Conservation (phyloP, 2,113 vertebrate genomes). For the Crotophaga sulcirostris region DNA sequence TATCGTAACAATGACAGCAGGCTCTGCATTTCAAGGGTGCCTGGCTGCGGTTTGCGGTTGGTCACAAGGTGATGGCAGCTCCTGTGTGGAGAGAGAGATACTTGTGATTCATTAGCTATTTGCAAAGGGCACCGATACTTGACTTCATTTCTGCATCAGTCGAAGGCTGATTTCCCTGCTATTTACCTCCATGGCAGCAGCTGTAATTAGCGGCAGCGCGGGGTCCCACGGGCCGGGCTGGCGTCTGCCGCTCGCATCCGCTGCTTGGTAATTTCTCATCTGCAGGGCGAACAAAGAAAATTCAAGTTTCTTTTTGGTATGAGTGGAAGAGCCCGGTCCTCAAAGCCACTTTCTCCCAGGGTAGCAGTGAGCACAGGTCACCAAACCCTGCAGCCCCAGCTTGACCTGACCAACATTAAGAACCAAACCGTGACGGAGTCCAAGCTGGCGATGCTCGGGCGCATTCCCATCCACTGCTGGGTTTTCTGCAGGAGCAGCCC, state of each 20-base stretch:
- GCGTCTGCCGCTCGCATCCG: background rate
- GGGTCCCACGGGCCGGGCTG: background rate
- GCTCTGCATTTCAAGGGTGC: fast-evolving
- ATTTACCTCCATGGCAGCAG: background rate
- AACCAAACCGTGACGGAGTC: fast-evolving
- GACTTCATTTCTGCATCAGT: background rate
- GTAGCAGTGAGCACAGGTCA: background rate
- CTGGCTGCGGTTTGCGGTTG: background rate
- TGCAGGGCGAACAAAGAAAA: background rate
- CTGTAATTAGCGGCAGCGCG: background rate
- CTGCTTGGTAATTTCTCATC: background rate
- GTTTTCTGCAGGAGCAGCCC: background rate
- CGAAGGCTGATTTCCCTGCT: background rate
- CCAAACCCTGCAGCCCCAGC: background rate
- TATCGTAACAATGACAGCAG: fast-evolving
- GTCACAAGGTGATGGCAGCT: background rate
- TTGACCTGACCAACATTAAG: fast-evolving
- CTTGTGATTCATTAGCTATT: background rate
- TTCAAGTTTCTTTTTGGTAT: fast-evolving
- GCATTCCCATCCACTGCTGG: fast-evolving
- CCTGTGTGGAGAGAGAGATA: background rate
- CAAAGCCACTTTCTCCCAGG: fast-evolving
- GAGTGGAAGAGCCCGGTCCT: background rate
- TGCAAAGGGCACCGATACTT: slow-evolving; percentile 17
- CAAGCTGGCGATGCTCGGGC: fast-evolving